Evolutionary conservation across 2,797 vertebrate species (phyloP).

Genomic region (Enteromius unitaeniatus): DNA sequence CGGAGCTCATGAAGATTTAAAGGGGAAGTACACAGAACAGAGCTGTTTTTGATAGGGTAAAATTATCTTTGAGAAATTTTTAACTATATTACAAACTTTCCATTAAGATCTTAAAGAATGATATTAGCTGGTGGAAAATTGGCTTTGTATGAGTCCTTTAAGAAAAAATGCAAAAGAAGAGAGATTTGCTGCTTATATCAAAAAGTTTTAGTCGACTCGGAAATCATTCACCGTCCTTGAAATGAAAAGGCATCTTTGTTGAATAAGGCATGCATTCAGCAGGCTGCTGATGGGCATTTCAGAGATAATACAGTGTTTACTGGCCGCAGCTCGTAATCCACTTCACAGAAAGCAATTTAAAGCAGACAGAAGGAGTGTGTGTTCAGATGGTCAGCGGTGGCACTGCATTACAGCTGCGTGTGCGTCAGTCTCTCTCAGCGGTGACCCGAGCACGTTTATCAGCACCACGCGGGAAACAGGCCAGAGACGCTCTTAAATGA

Average conservation of each 20-base stretch:
- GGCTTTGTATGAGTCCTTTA: background rate
- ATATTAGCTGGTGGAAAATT: too few relatives aligned
- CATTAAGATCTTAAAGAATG: too few relatives aligned
- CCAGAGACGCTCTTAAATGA: constrained; percentile 64
- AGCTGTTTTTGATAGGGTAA: too few relatives aligned
- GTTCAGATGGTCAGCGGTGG: constrained; percentile 62
- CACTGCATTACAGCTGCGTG: constrained; percentile 50
- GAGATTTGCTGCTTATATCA: background rate
- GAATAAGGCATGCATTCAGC: constrained; percentile 12
- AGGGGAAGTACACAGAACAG: too few relatives aligned
- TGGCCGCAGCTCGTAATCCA: constrained; percentile 61
- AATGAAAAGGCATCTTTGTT: constrained; percentile 8
- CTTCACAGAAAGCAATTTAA: constrained; percentile 64
- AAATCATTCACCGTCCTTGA: background rate
- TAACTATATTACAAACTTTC: too few relatives aligned
- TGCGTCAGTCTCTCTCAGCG: constrained; percentile 69
- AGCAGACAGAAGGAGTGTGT: constrained; percentile 2
- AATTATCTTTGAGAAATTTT: too few relatives aligned
- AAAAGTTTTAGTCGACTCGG: background rate
- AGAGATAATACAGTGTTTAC: constrained; percentile 67
- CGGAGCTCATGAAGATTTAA: too few relatives aligned
- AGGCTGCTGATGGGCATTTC: constrained; percentile 64
- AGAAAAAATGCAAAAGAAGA: background rate
- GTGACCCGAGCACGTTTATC: constrained; percentile 77
- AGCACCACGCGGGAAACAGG: constrained; percentile 64